phyloP scores from a whole-genome alignment of 2,113 vertebrate species.

The Campylomormyrus tamandua region DNA sequence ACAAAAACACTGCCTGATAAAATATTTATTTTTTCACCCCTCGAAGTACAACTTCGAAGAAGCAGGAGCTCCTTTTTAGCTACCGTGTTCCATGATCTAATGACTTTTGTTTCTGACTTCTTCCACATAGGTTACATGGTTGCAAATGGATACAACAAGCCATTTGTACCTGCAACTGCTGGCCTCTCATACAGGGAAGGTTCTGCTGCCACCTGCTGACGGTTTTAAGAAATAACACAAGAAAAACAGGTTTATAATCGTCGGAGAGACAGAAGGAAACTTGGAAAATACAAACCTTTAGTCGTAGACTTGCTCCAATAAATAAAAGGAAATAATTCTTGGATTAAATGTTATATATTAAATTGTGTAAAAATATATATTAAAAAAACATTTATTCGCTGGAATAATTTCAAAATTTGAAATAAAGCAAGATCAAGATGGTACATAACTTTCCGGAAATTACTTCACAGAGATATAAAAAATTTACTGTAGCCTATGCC shows the following conservation, averaged over 20 bases:
- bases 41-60: neutral
- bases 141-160: constrained; percentile 39
- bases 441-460: neutral
- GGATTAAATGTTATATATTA: neutral
- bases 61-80: neutral
- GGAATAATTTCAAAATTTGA: neutral
- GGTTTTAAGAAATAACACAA: neutral
- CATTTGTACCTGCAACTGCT: constrained; percentile 39
- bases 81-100: neutral
- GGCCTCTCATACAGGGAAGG: constrained; percentile 8
- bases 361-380: neutral
- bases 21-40: neutral
- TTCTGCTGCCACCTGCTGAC: constrained; percentile 55
- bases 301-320: neutral
- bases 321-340: neutral
- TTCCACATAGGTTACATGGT: constrained; percentile 46
- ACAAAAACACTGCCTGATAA: neutral
- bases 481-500: neutral
- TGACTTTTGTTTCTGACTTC: constrained; percentile 25
- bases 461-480: neutral
- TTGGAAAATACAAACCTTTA: neutral
- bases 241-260: neutral
- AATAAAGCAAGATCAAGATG: neutral
- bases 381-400: neutral
- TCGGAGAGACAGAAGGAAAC: neutral